A percentile compares a stretch with the other conserved stretches of the same genome.
These are phyloP conservation scores for Hydroisotoma schaefferi DNA, from an alignment of 2,888 invertebrate genomes.

Conservation along the genomic window DNA sequence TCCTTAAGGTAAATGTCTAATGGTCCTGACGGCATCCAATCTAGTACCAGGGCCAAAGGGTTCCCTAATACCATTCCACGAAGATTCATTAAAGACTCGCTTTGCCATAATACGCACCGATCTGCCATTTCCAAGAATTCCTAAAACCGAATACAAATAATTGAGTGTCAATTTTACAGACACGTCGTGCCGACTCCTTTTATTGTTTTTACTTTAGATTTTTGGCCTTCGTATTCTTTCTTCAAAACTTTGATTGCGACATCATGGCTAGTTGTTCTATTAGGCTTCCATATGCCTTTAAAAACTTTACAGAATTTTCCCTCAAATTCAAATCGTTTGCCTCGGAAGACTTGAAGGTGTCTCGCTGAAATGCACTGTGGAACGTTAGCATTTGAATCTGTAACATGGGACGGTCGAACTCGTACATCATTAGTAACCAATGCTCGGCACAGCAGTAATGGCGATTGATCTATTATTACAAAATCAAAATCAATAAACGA, in stretches of 20 bases:
- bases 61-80: conserved; percentile 68
- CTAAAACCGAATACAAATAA: conserved; percentile 47
- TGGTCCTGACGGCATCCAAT: conserved; percentile 73
- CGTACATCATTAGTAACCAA: conserved; percentile 22
- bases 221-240: conserved; percentile 60
- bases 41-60: conserved; percentile 75
- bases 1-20: conserved; percentile 64
- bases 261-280: conserved; percentile 69
- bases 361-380: conserved; percentile 67
- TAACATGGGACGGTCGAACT: conserved; percentile 54
- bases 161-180: background rate
- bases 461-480: conserved; percentile 62
- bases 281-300: conserved; percentile 72
- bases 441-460: conserved; percentile 62
- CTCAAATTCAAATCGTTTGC: conserved; percentile 53
- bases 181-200: background rate
- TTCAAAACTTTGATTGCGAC: conserved; percentile 77
- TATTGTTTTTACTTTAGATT: conserved; percentile 59
- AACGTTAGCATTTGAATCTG: conserved; percentile 50
- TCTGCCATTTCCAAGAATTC: conserved; percentile 69
- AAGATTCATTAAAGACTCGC: conserved; percentile 70
- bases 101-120: conserved; percentile 73
- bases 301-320: conserved; percentile 62
- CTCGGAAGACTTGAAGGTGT: conserved; percentile 67
- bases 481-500: background rate